Evolutionary conservation across 2,113 vertebrate genomes (phyloP), one percentile per base, ranked within the genome.

Genomic region (Paralichthys olivaceus): DNA sequence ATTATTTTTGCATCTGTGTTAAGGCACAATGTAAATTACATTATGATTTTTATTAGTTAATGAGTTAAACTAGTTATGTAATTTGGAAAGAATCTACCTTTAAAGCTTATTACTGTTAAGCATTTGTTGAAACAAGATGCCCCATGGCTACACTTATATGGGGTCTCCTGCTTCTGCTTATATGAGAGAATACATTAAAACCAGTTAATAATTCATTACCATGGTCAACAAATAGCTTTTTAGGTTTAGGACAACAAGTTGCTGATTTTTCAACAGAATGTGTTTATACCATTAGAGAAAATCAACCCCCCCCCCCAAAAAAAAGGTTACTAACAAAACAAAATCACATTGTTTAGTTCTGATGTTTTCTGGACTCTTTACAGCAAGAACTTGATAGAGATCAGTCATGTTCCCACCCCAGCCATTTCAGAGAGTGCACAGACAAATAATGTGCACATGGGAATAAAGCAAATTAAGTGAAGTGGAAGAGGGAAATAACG

Each of bases 401-500:
- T 56, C 9, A 65, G 28, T 45, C 43, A n/a, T 61, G 55, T 54
- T 72, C 37, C 70, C 70, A 43, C 65, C 49, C 49, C 1, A 17
- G 25, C 55, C 56, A 68, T 80, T 65, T 78, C 15, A 55, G 53
- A 69, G 4, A 40, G 77, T 64, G 78, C 72, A 69, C 60, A 61
- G 49, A 59, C 34, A 58, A 81, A 72, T 28, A 72, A 73, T 26
- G 78, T 78, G 55, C 67, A 25, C 60, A 25, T 8, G 66, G 68
- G 58, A 62, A 55, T 70, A 78, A 75, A 84, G 64, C 29, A 60
- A 74, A 74, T 69, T 67, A 83, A 62, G 20, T 47, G 49, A 51
- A 77, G 77, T 67, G 77, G 65, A 81, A 54, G 23, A 54, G 57
- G 60, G 32, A 37, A 79, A 51, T 61, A 22, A 80, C 73, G n/a